Base-by-base conservation (phyloP, 2,888 invertebrate species). In the Polydrusus tereticollis region DNA sequence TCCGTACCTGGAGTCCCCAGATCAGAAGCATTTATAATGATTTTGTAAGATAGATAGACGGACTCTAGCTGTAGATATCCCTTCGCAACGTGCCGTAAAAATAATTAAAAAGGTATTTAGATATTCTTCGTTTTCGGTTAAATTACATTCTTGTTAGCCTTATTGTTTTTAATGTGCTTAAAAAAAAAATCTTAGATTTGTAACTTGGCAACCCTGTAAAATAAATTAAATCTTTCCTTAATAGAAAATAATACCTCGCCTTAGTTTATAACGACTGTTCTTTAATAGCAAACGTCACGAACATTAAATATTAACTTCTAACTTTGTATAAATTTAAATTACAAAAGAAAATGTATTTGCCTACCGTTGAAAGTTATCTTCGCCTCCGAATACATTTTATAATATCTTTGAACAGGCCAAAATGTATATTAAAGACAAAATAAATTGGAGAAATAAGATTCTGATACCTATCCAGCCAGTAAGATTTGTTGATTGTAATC, bases 261-360 rank as follows among this genome's bases (percentile, higher is more conserved):
- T 23, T 21, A 47, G 47, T 47, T 47, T 47, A 23, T 47, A 47
- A 47, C 23, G 23, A 47, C 29, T 55, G 29, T 55, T 52, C 52
- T 55, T 55, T 55, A 55, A 29, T 55, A 29, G 16, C 52, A 55
- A 55, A 26, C 16, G 29, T 29, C 52, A 55, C 52, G 52, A 55
- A 55, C 52, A 55, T 29, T 55, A 29, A 55, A 55, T 55, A 55
- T 29, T 55, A 55, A 26, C 29, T 55, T 55, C 52, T 21, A 55
- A 55, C 29, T 29, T 41, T 16, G 52, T 55, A 29, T 29, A 55
- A 55, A 29, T 55, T 55, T 55, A 55, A 55, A 55, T 55, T 55
- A 55, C 29, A 29, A 55, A 55, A 55, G 29, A 29, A 55, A 55
- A 29, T 55, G 29, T 29, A 29, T 55, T 55, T 55, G 52, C 16